Evolutionary conservation across 2,797 vertebrate genomes (phyloP).

Genomic region (Lophotriccus pileatus): DNA sequence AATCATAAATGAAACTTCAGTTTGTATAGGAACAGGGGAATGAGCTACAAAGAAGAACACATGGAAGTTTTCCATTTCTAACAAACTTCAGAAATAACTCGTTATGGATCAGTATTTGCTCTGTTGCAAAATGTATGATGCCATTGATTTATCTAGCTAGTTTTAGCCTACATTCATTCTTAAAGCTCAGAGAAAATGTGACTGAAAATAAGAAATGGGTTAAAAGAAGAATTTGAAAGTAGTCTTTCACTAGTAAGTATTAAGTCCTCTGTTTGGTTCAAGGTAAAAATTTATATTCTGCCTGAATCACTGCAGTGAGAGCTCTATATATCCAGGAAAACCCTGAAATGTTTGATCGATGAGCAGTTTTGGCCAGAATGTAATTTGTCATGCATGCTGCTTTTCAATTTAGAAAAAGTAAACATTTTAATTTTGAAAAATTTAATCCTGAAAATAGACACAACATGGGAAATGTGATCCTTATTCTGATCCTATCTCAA

Average conservation of each 20-base stretch:
- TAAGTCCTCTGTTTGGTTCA: neutral
- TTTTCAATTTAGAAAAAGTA: neutral
- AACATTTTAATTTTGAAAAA: neutral
- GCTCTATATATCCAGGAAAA: neutral
- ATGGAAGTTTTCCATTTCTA: constrained; percentile 30
- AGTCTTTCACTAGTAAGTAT: neutral
- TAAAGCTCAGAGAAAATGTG: neutral
- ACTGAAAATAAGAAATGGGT: neutral
- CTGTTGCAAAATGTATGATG: constrained; percentile 14
- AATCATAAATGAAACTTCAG: neutral
- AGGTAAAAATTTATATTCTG: neutral
- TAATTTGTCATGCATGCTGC: neutral
- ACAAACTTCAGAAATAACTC: constrained; percentile 10
- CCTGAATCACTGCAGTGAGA: neutral
- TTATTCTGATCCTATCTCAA: neutral
- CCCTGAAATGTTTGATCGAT: neutral
- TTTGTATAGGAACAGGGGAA: neutral
- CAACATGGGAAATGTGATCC: neutral
- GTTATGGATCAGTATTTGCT: constrained; percentile 19
- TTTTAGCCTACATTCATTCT: neutral
- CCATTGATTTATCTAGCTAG: neutral
- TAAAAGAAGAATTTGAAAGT: neutral
- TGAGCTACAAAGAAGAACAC: neutral
- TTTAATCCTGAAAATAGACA: neutral
- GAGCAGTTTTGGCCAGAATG: neutral